phyloP scores from a whole-genome alignment of 1,140 invertebrate genomes.

The Venustaconcha ellipsiformis region DNA sequence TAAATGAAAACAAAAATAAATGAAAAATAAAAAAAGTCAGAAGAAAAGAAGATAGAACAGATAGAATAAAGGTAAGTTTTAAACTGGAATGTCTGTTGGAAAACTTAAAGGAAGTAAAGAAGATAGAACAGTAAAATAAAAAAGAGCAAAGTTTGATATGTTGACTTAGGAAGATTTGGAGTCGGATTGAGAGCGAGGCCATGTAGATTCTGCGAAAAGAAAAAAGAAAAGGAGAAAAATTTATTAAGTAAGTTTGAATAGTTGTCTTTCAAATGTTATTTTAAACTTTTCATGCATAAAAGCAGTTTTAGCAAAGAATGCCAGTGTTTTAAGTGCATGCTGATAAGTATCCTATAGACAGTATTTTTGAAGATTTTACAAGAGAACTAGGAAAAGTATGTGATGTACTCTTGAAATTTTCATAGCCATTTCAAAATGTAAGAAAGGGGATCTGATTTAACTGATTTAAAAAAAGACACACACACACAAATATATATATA shows the following conservation, averaged over 20 bases:
- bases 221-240: slow-evolving; percentile 27
- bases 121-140: slow-evolving; percentile 24
- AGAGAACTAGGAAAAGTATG: too few relatives aligned
- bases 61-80: slow-evolving; percentile 24
- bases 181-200: slow-evolving; percentile 14
- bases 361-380: too few relatives aligned
- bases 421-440: too few relatives aligned
- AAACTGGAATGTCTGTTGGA: slow-evolving; percentile 21
- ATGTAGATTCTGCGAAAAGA: slow-evolving; percentile 40
- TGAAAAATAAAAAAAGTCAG: neutral
- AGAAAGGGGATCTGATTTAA: too few relatives aligned
- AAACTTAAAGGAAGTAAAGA: slow-evolving; percentile 29
- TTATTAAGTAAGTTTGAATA: neutral
- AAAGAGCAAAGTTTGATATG: slow-evolving; percentile 10
- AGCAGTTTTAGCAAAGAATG: too few relatives aligned
- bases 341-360: too few relatives aligned
- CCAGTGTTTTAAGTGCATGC: too few relatives aligned
- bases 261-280: too few relatives aligned
- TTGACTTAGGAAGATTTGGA: slow-evolving; percentile 14
- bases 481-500: too few relatives aligned
- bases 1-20: slow-evolving; percentile 6
- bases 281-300: too few relatives aligned
- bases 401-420: too few relatives aligned
- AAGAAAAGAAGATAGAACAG: slow-evolving; percentile 23
- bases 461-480: too few relatives aligned